Evolutionary conservation across 2,888 invertebrate species (phyloP), one percentile per base, ranked within the genome.

Genomic region (Philonicus albiceps): DNA sequence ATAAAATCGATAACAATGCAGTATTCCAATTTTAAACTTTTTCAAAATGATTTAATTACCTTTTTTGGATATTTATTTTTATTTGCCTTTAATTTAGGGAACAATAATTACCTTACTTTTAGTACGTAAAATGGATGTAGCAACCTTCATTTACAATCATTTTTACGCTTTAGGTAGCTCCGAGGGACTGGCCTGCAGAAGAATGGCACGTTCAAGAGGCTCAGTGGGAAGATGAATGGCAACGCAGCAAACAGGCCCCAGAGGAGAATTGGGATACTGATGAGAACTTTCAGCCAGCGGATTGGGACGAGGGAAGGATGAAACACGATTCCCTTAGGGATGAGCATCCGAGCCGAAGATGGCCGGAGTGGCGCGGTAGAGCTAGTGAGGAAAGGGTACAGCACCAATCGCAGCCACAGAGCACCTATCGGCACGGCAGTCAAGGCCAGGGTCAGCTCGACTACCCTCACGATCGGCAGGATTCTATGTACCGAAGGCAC

Each of bases 401-500:
- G 16, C 80, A 74, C 27, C 76, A 75, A 11, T 73, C 64, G n/a
- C 80, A 81, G 2, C 5, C 43, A 22, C 86, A 81, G n/a, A 37
- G 34, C 2, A 81, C 22, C 34, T 86, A 72, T 19, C 43, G 78
- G 13, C 86, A 86, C 22, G 40, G 27, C 27, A 11, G 40, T 8
- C 64, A 72, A 1, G 8, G 4, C 5, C 86, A 78, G 2, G 30
- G 88, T n/a, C 89, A 89, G 76, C 87, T 89, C 1, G 91, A 91
- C 37, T 91, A 90, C 37, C 86, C 89, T 43, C 89, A 90, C 6
- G 89, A 89, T 5, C 88, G 90, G 0, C 89, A 89, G 40, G 90
- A 90, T 0, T 1, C 86, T 0, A 76, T 86, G 84, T 91, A 90
- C 72, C 87, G 91, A 7, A 89, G 90, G 3, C 92, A 91, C 88